Percentiles rank a stretch among this genome's conserved stretches.
phyloP scores from a whole-genome alignment of 2,113 vertebrate species.

The Elachura formosa region DNA sequence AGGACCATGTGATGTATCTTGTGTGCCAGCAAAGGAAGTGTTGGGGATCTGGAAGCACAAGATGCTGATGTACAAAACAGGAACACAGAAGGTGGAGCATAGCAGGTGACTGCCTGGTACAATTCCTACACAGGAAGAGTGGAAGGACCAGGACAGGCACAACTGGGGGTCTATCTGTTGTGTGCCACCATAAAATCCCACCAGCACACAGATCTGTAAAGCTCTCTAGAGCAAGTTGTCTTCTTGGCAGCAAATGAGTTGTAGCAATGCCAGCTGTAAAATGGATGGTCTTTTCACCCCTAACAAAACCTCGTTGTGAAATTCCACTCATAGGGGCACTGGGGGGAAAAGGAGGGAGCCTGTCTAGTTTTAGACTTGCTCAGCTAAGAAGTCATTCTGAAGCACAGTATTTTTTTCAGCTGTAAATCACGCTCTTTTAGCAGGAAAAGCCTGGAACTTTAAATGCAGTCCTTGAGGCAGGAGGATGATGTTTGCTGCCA shows the following conservation, averaged over 20 bases:
- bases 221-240: accelerated
- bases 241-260: neutral
- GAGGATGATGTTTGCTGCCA: neutral
- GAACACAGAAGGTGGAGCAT: neutral
- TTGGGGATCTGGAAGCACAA: neutral
- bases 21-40: neutral
- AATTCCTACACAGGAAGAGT: neutral
- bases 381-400: neutral
- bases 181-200: neutral
- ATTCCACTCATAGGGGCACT: neutral
- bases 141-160: neutral
- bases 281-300: accelerated
- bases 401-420: neutral
- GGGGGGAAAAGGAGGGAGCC: accelerated
- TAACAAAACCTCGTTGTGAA: neutral
- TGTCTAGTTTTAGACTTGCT: neutral
- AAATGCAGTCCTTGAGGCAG: neutral
- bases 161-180: neutral
- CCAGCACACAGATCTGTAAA: neutral
- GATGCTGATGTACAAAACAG: neutral
- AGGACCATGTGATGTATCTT: neutral
- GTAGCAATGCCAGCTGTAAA: neutral
- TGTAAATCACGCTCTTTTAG: neutral
- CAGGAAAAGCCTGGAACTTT: neutral
- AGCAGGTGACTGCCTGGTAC: neutral